Evolutionary conservation across 1,140 invertebrate species (phyloP).

Genomic region (Drosophila trapezifrons): DNA sequence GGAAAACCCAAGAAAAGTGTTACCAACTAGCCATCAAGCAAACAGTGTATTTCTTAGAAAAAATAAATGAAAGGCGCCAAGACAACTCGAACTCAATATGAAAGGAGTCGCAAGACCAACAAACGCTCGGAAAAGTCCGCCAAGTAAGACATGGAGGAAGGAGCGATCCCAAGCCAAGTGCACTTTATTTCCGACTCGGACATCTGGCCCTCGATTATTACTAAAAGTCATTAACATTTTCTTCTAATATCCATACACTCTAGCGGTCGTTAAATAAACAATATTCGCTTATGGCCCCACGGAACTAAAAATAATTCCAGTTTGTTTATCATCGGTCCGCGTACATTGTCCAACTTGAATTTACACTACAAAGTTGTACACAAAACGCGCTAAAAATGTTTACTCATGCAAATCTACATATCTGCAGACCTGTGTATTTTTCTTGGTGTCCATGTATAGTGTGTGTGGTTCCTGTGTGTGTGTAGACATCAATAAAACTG

Average conservation of each 20-base stretch:
- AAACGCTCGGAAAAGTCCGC: conserved; percentile 77
- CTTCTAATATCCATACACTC: conserved; percentile 67
- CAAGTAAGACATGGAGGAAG: conserved; percentile 59
- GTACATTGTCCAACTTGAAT: conserved; percentile 63
- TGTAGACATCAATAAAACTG: conserved; percentile 53
- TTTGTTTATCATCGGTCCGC: conserved; percentile 67
- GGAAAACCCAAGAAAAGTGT: conserved; percentile 25
- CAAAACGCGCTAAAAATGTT: conserved; percentile 45
- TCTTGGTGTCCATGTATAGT: background rate
- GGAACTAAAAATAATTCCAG: conserved; percentile 62
- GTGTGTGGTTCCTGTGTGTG: conserved; percentile 10
- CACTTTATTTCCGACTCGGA: conserved; percentile 23
- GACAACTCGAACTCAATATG: conserved; percentile 71
- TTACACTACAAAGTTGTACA: conserved; percentile 58
- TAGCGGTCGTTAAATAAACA: conserved; percentile 74
- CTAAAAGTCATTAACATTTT: conserved; percentile 70
- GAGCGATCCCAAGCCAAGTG: background rate
- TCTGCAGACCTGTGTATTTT: conserved; percentile 31
- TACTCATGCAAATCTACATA: conserved; percentile 42
- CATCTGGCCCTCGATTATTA: conserved; percentile 68
- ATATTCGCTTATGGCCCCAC: conserved; percentile 34
- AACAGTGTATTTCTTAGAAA: background rate
- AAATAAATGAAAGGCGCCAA: conserved; percentile 78
- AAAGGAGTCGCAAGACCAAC: conserved; percentile 69
- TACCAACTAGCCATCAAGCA: background rate